These are phyloP conservation scores for Lepeophtheirus salmonis DNA, from an alignment of 1,140 invertebrate species.

Conservation along the genomic window DNA sequence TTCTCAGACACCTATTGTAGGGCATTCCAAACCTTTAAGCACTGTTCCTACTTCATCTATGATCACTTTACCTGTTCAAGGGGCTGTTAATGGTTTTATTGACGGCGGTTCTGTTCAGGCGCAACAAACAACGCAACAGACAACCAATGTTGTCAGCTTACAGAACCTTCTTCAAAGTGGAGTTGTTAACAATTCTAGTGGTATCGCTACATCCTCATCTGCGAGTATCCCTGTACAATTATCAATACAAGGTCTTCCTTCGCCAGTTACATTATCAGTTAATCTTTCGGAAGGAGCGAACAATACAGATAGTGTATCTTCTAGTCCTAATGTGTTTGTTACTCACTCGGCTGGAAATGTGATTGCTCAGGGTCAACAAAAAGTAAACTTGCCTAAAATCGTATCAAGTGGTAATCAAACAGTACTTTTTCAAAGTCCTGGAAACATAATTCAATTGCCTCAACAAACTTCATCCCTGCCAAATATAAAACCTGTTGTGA, in stretches of 20 bases:
- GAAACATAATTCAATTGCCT: slow-evolving; percentile 10
- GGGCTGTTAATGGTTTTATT: too few relatives aligned
- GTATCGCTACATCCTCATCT: background rate
- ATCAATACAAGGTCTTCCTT: slow-evolving; percentile 51
- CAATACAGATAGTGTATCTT: background rate
- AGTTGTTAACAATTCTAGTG: background rate
- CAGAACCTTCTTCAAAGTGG: slow-evolving; percentile 3
- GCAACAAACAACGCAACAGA: too few relatives aligned
- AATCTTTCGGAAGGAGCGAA: slow-evolving; percentile 35
- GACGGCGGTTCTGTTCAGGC: too few relatives aligned
- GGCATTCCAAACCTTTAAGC: too few relatives aligned
- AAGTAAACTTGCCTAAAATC: background rate
- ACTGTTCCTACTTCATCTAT: background rate
- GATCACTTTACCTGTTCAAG: background rate
- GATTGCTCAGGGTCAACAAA: background rate
- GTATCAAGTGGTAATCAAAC: background rate
- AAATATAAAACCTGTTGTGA: background rate
- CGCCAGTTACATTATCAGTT: slow-evolving; percentile 53
- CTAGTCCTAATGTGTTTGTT: background rate
- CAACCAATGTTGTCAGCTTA: background rate
- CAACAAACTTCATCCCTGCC: background rate
- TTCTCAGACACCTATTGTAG: too few relatives aligned
- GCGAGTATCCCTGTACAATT: slow-evolving; percentile 36
- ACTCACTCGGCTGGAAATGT: background rate
- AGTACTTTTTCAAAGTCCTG: background rate